Evolutionary conservation across 2,888 invertebrate genomes (phyloP), one percentile per base, ranked within the genome.

Genomic region (Malachius bipustulatus): DNA sequence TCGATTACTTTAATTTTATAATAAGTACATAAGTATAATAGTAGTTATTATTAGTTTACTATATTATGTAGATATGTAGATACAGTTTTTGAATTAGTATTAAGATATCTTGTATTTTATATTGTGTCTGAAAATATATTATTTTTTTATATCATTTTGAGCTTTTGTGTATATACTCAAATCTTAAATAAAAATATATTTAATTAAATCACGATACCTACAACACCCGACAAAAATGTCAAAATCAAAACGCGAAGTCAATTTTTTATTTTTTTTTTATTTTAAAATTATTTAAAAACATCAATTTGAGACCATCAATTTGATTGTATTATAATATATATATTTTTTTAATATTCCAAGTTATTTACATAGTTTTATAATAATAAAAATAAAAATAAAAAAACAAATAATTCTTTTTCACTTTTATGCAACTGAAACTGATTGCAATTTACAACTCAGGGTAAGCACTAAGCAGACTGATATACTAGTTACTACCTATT

Each of bases 11-110:
- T 19, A 19, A 6, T 19, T 19, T 19, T 19, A n/a, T 19, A 19
- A 19, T 19, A 19, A 19, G 24, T n/a, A 19, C 6, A 8, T 19
- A 19, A n/a, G 6, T 19, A n/a, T n/a, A n/a, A n/a, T n/a, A n/a
- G n/a, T n/a, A 19, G 6, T 19, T 19, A 19, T 19, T 19, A 19
- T 19, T 19, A 19, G 6, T 6, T 19, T 19, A 19, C n/a, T 8
- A 19, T 19, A n/a, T 19, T 6, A 19, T n/a, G 24, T 19, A 19
- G 24, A 19, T 19, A 19, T 19, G 24, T 19, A 19, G 24, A n/a
- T 19, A 19, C 24, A 19, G 24, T 19, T 19, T 19, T 19, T 19
- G n/a, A 6, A 19, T 19, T 19, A 19, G 24, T 8, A 19, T 19
- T 19, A n/a, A 8, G 24, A 8, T 19, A n/a, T n/a, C 24, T 8